phyloP scores from a whole-genome alignment of 2,113 vertebrate genomes.

The Miniopterus natalensis region DNA sequence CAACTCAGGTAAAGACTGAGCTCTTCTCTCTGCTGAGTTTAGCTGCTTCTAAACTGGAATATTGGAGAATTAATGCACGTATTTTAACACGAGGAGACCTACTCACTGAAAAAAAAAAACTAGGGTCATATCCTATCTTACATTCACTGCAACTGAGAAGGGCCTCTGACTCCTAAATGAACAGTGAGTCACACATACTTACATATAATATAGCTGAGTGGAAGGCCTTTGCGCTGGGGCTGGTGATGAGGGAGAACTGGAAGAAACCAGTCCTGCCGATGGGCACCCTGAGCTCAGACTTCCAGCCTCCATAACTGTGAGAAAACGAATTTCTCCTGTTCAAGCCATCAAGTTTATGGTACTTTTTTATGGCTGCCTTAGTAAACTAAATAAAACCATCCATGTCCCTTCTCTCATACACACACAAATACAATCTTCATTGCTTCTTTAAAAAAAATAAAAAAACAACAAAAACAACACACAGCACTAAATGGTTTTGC shows the following conservation, averaged over 20 bases:
- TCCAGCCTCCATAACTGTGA: neutral
- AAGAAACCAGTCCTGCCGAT: neutral
- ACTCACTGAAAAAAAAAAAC: neutral
- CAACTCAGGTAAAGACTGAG: neutral
- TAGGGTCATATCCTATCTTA: neutral
- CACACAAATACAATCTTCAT: neutral
- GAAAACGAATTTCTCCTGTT: neutral
- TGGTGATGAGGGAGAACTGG: neutral
- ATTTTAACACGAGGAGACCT: neutral
- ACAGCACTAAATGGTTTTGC: neutral
- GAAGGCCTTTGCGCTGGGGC: fast-evolving
- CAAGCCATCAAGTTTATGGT: neutral
- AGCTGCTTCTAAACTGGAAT: neutral
- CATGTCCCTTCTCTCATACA: neutral
- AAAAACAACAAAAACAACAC: neutral
- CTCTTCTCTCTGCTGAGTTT: neutral
- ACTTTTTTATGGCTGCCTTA: neutral
- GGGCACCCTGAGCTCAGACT: neutral
- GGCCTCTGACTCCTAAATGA: neutral
- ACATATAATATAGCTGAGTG: neutral
- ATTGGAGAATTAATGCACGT: neutral
- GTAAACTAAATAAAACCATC: neutral
- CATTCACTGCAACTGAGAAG: neutral
- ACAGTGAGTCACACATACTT: neutral
- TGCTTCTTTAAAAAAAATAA: neutral